Evolutionary conservation across 2,797 vertebrate genomes (phyloP).

Genomic region (Chelidonichthys spinosus): DNA sequence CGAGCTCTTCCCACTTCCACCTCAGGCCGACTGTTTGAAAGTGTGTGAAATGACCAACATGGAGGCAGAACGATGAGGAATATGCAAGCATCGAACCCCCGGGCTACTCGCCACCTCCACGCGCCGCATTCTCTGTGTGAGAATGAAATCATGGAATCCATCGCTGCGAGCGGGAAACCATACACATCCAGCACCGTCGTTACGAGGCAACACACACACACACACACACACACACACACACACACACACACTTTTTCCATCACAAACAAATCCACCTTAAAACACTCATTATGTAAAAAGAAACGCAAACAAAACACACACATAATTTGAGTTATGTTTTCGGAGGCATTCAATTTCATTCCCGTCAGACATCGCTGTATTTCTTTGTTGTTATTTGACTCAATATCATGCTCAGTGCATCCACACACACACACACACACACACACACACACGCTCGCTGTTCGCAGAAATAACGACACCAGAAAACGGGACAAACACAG

Average conservation of each 20-base stretch:
- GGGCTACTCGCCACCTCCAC: slow-evolving; percentile 49
- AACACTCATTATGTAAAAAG: background rate
- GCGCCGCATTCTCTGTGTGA: slow-evolving; percentile 38
- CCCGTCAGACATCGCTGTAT: slow-evolving; percentile 42
- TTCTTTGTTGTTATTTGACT: slow-evolving; percentile 23
- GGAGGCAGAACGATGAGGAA: slow-evolving; percentile 35
- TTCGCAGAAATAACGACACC: slow-evolving; percentile 11
- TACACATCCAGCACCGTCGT: slow-evolving; percentile 70
- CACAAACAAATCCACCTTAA: background rate
- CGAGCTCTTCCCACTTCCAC: slow-evolving; percentile 28
- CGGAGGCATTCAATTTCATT: slow-evolving; percentile 54
- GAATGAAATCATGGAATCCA: slow-evolving; percentile 57
- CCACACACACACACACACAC: slow-evolving; percentile 8
- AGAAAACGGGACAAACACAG: slow-evolving; percentile 9
- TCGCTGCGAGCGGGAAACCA: slow-evolving; percentile 50
- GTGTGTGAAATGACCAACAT: slow-evolving; percentile 68
- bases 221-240: slow-evolving; percentile 18
- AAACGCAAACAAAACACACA: slow-evolving; percentile 17
- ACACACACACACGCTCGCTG: slow-evolving; percentile 5
- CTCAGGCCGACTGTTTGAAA: slow-evolving; percentile 38
- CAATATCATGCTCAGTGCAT: slow-evolving; percentile 20
- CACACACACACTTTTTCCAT: background rate
- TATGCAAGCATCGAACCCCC: slow-evolving; percentile 29
- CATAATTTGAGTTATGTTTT: slow-evolving; percentile 45
- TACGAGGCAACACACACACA: background rate